Percentiles rank a stretch among this genome's conserved stretches.
Evolutionary conservation across 2,797 vertebrate genomes (phyloP).

Genomic region (Falco peregrinus): DNA sequence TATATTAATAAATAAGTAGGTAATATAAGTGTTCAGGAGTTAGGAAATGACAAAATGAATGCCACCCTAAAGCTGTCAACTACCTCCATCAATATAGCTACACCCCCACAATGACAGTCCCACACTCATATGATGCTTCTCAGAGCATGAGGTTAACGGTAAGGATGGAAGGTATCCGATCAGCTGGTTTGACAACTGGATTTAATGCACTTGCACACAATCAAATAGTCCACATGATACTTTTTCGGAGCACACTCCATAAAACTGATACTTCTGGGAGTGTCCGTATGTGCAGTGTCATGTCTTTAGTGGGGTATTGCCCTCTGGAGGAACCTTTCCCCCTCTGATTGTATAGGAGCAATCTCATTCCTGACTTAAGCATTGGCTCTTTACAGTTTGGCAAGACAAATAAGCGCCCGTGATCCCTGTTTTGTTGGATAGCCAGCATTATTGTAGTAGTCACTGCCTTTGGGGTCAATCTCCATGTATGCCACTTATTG

Average conservation of each 20-base stretch:
- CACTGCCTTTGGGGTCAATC: background rate
- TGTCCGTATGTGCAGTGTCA: background rate
- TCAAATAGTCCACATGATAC: background rate
- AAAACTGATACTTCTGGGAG: background rate
- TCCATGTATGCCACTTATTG: fast-evolving
- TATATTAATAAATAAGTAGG: background rate
- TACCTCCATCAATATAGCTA: background rate
- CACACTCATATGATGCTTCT: background rate
- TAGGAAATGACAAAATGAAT: background rate
- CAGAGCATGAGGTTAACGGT: background rate
- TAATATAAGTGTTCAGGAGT: background rate
- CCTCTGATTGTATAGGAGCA: background rate
- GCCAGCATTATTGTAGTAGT: background rate
- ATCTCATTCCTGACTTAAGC: background rate
- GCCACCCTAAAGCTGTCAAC: background rate
- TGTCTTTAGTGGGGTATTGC: background rate
- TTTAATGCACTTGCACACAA: background rate
- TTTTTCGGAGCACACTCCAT: background rate
- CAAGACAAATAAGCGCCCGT: fast-evolving
- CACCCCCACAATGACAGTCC: background rate
- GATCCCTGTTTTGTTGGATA: background rate
- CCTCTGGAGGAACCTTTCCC: background rate
- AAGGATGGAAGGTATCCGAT: background rate
- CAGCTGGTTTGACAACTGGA: background rate
- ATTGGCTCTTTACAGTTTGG: background rate